Base-by-base conservation (phyloP, 1,140 invertebrate genomes). In the Diorhabda sublineata region DNA sequence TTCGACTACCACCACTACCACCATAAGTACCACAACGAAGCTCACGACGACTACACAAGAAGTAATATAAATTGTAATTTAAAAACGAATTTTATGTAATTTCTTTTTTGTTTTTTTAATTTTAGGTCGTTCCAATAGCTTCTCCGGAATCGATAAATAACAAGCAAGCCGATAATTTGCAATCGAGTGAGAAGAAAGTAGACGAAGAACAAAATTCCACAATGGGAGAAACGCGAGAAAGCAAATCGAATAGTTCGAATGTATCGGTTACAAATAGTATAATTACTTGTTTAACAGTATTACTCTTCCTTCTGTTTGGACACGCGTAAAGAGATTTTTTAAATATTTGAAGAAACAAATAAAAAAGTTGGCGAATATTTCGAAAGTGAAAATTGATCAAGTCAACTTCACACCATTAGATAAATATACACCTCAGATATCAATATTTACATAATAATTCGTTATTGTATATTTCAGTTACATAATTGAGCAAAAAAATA, bases 1-100 rank as follows among this genome's bases (percentile, higher is more conserved):
- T 3, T 89, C 90, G 0, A 89, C 89, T 0, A 91, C 90, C 4
- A 91, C 88, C 0, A 87, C 89, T 0, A 87, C 87, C 0, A 89
- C 87, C 0, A 87, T 87, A 4, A 87, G 87, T 0, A 86, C 85
- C 2, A 77, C 83, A 76, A 90, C 87, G 0, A 87, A 85, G 0
- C 88, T 86, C 1, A 88, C 86, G 1, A 66, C 73, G n/a, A 77
- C 83, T 78, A 75, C 82, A 67, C 77, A 83, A 69, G 77, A 84
- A 43, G 80, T 81, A 2, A 76, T 73, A 4, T 52, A 52, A 52
- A 52, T 6, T 52, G 45, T 26, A 26, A 26, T 26, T 26, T 26
- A 26, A 26, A 26, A 26, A 26, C 26, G 26, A 26, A 26, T 26
- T 26, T 26, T 26, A 26, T 26, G 26, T 26, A 26, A 26, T 1